A percentile compares a stretch with the other conserved stretches of the same genome.
phyloP scores from a whole-genome alignment of 2,797 vertebrate genomes.

The Peromyscus attwateri region DNA sequence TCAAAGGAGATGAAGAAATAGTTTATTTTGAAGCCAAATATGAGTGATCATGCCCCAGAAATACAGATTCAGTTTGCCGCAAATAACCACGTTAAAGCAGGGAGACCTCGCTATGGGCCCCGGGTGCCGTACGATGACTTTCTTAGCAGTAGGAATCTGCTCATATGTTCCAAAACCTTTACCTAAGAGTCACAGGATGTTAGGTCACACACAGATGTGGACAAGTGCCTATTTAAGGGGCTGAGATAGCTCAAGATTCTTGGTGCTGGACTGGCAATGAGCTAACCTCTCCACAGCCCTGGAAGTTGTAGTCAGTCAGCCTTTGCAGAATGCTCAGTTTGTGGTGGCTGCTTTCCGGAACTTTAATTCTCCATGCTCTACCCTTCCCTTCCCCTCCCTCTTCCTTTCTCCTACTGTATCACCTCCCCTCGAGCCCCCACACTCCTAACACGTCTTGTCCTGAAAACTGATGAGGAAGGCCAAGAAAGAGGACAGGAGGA shows the following conservation, averaged over 20 bases:
- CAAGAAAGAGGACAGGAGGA: background rate
- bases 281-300: background rate
- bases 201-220: background rate
- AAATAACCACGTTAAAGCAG: background rate
- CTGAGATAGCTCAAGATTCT: background rate
- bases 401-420: background rate
- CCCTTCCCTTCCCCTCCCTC: accelerated
- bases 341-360: background rate
- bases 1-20: background rate
- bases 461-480: background rate
- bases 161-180: background rate
- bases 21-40: background rate
- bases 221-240: background rate
- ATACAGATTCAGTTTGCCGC: background rate
- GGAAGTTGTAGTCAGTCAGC: background rate
- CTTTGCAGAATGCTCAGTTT: background rate
- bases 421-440: accelerated
- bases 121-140: background rate
- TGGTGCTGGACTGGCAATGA: background rate
- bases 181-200: background rate
- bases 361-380: background rate
- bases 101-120: background rate
- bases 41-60: background rate
- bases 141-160: background rate
- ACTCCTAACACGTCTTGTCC: background rate